Percentiles rank a stretch among this genome's conserved stretches.
Conservation (phyloP, 2,888 invertebrate genomes). For the Euproctis similis region DNA sequence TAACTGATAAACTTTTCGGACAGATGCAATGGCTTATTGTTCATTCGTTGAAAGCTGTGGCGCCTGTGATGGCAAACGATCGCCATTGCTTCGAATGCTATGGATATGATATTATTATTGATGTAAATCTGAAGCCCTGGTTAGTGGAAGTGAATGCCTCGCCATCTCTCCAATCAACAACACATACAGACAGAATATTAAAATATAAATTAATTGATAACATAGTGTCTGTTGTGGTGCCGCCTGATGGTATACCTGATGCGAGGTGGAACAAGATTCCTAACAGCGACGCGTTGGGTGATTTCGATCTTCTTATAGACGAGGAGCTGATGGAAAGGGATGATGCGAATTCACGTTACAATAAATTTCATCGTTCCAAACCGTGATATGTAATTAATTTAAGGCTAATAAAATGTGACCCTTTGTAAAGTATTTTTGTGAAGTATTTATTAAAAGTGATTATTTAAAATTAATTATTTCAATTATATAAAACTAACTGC, state of each 20-base stretch:
- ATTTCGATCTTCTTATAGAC: conserved; percentile 90
- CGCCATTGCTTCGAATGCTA: conserved; percentile 96
- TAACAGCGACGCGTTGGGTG: conserved; percentile 81
- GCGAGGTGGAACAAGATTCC: conserved; percentile 92
- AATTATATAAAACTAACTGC: no score
- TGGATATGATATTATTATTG: conserved; percentile 97
- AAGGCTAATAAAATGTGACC: no score
- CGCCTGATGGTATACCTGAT: conserved; percentile 91
- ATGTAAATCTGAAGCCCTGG: conserved; percentile 95
- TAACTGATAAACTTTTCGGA: conserved; percentile 92
- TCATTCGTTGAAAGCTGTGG: conserved; percentile 94
- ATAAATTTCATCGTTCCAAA: conserved; percentile 31
- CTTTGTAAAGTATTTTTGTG: no score
- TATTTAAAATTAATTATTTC: no score
- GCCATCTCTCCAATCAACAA: conserved; percentile 95
- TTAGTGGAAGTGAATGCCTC: conserved; percentile 96
- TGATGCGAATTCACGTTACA: conserved; percentile 54
- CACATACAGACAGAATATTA: conserved; percentile 93
- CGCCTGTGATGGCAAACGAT: conserved; percentile 96
- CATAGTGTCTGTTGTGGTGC: conserved; percentile 91
- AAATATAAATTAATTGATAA: conserved; percentile 97
- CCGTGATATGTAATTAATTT: not conserved
- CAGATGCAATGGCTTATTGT: conserved; percentile 94
- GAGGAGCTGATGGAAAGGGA: conserved; percentile 86
- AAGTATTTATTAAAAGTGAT: no score